Conservation (phyloP, 2,113 vertebrate species). For the Sardina pilchardus region DNA sequence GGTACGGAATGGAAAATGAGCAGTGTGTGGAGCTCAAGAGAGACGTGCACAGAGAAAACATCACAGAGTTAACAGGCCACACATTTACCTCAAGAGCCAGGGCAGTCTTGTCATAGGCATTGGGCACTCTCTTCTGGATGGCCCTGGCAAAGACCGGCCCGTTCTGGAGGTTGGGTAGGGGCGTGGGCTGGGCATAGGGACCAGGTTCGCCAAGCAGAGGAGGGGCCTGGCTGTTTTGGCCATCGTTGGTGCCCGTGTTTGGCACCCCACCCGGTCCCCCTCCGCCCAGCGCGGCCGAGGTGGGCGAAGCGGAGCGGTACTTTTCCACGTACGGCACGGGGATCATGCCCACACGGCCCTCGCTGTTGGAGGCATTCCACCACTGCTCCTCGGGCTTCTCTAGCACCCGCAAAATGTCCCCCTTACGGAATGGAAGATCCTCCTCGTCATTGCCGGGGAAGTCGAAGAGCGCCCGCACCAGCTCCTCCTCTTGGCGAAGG, state of each 20-base stretch:
- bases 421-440: conserved; percentile 98
- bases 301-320: conserved; percentile 86
- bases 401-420: conserved; percentile 89
- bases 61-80: not conserved
- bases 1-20: not conserved
- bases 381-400: conserved; percentile 99
- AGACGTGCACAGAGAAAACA: not conserved
- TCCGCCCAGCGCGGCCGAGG: conserved; percentile 54
- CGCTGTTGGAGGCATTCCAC: conserved; percentile 96
- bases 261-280: conserved; percentile 43
- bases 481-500: conserved; percentile 87
- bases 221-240: conserved; percentile 73
- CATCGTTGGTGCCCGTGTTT: conserved; percentile 85
- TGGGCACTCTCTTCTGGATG: conserved; percentile 99
- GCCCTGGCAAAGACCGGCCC: conserved; percentile 97
- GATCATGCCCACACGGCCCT: conserved; percentile 95
- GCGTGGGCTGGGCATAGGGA: conserved; percentile 97
- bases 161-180: conserved; percentile 98
- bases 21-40: not conserved
- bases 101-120: conserved; percentile 99
- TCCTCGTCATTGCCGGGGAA: conserved; percentile 98
- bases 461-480: conserved; percentile 94
- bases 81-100: conserved; percentile 91
- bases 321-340: conserved; percentile 98
- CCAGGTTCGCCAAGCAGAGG: conserved; percentile 91